Conservation (phyloP, 2,797 vertebrate genomes). For the Coregonus sp. region DNA sequence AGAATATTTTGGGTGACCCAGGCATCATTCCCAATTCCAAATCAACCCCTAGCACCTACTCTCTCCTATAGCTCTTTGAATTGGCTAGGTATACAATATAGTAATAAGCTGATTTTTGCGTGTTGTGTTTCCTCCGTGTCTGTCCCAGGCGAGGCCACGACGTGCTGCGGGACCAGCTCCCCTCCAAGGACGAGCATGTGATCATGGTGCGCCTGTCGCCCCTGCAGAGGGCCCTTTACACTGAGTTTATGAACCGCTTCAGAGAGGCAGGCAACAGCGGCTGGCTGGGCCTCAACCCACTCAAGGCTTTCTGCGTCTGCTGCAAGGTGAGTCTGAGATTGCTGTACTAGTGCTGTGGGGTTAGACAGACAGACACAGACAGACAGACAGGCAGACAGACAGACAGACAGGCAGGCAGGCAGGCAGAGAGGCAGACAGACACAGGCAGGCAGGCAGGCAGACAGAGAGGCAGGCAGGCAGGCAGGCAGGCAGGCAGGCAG, state of each 20-base stretch:
- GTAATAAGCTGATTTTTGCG: too few species aligned
- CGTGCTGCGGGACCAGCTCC: conserved; percentile 90
- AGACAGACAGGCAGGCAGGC: not conserved
- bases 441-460: too few species aligned
- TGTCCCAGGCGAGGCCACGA: conserved; percentile 89
- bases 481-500: not conserved
- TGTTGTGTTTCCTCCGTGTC: not conserved
- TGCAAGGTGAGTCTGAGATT: conserved; percentile 85
- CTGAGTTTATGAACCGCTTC: conserved; percentile 97
- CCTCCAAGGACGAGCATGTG: conserved; percentile 93
- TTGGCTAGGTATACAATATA: too few species aligned
- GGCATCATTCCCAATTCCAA: too few species aligned
- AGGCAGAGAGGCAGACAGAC: not conserved
- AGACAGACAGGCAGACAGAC: not conserved
- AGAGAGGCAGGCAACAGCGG: conserved; percentile 95
- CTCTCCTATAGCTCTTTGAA: too few species aligned
- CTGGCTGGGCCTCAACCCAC: conserved; percentile 96
- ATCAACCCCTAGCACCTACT: too few species aligned
- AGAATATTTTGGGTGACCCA: too few species aligned
- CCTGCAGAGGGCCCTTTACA: conserved; percentile 93
- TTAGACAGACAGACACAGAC: not conserved
- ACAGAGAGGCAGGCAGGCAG: too few species aligned
- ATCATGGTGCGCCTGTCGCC: conserved; percentile 93
- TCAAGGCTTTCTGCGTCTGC: conserved; percentile 98
- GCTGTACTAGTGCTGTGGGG: not conserved